Base-by-base conservation (phyloP, 2,888 invertebrate species). In the Clanis bilineata region DNA sequence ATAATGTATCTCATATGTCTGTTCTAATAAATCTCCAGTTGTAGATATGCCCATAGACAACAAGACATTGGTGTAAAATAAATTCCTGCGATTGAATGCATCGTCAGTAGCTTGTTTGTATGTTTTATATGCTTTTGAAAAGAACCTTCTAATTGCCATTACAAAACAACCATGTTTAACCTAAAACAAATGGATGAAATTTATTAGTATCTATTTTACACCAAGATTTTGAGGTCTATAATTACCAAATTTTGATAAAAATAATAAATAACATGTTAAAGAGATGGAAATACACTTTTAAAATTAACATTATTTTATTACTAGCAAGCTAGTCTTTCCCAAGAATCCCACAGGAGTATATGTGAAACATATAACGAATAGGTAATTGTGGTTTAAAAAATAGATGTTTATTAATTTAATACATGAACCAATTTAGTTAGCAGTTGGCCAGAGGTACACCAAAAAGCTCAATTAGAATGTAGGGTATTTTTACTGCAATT, bases 21-120 rank as follows among this genome's bases (percentile, higher is more conserved):
- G 98, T 80, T 97, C 96, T 39, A 98, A 79, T 3, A 95, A 69
- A 79, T 98, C 98, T 18, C 98, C 98, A 7, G 93, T 70, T 0
- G 94, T 94, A n/a, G 97, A 97, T 54, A 97, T 93, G 0, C 93
- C 86, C 61, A 95, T 88, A 0, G 97, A 97, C 70, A 98, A 93
- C 28, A 94, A 92, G 4, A 97, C 93, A 88, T 98, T 98, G 54
- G 98, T 98, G 67, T 94, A 92, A 57, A 97, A 88, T 64, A 97
- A 90, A 86, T 95, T 95, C 80, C 94, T 96, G 41, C 85, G 82
- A 73, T 87, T 92, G 74, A 95, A 95, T 41, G 94, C 94, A 64
- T 73, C 64, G 59, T 77, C 67, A 58, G 72, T 15, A 32, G 76
- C 79, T 60, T 73, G 66, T 71, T 72, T 77, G 66, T 77, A 85